phyloP scores from a whole-genome alignment of 2,113 vertebrate species.

The Salvelinus namaycush region DNA sequence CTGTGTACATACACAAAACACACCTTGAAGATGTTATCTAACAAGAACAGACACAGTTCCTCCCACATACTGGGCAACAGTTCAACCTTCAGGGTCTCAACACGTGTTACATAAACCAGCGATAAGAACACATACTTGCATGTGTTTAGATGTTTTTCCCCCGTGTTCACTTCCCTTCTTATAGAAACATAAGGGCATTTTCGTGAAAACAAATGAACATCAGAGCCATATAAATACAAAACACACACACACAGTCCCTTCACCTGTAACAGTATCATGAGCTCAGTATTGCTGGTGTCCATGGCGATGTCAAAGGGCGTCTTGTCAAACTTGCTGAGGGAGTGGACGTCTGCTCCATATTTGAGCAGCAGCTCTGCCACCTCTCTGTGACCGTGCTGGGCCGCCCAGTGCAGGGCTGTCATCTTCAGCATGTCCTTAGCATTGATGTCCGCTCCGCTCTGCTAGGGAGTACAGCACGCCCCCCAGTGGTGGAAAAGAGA shows the following conservation, averaged over 20 bases:
- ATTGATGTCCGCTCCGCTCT: slow-evolving; percentile 76
- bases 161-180: too few species aligned
- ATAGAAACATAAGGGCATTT: too few species aligned
- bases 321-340: slow-evolving; percentile 82
- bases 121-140: too few species aligned
- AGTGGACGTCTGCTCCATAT: slow-evolving; percentile 71
- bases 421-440: slow-evolving; percentile 82
- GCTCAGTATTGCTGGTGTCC: slow-evolving; percentile 77
- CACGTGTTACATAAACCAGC: too few species aligned
- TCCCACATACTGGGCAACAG: slow-evolving; percentile 28
- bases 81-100: too few species aligned
- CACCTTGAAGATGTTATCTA: slow-evolving; percentile 19
- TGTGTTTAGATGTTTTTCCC: too few species aligned
- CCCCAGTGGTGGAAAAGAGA: too few species aligned
- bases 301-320: slow-evolving; percentile 80
- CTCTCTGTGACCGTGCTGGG: slow-evolving; percentile 73
- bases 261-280: slow-evolving; percentile 80
- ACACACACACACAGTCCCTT: background rate
- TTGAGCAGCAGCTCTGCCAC: slow-evolving; percentile 73
- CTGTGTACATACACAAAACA: slow-evolving; percentile 47
- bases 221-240: background rate
- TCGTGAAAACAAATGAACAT: too few species aligned
- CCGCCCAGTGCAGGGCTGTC: slow-evolving; percentile 78
- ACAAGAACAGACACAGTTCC: slow-evolving; percentile 13
- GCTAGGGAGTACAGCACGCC: slow-evolving; percentile 1